phyloP scores from a whole-genome alignment of 1,140 invertebrate genomes.

The Augochlora pura region DNA sequence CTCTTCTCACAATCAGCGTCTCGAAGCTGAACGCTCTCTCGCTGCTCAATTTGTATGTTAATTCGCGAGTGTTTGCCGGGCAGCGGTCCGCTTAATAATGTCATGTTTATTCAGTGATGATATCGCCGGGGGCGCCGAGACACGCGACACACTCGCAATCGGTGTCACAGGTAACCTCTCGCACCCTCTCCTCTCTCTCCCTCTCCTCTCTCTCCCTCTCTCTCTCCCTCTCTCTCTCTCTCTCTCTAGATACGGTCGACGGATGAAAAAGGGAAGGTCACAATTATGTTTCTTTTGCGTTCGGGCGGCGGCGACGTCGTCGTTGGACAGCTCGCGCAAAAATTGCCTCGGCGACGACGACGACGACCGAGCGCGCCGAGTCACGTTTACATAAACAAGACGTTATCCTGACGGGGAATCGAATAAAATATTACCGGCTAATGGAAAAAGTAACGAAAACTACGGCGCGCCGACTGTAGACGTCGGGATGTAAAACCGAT shows the following conservation, averaged over 20 bases:
- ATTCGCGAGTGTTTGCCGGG: conserved; percentile 78
- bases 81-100: conserved; percentile 80
- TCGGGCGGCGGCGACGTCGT: conserved; percentile 35
- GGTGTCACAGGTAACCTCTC: conserved; percentile 68
- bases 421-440: neutral
- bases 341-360: no score
- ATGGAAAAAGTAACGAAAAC: neutral
- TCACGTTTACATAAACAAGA: conserved; percentile 51
- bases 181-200: neutral
- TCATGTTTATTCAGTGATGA: conserved; percentile 81
- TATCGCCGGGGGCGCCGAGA: conserved; percentile 75
- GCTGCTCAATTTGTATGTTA: conserved; percentile 81
- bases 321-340: conserved; percentile 43
- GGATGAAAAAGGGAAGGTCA: conserved; percentile 24
- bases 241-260: no score
- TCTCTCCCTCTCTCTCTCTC: no score
- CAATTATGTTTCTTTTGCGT: conserved; percentile 58
- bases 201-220: conserved; percentile 31
- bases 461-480: neutral
- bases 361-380: neutral
- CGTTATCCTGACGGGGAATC: conserved; percentile 5
- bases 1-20: conserved; percentile 49
- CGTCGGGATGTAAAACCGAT: neutral
- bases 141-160: conserved; percentile 70
- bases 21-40: conserved; percentile 65